Evolutionary conservation across 2,113 vertebrate species (phyloP), one percentile per base, ranked within the genome.

Genomic region (Eurystomus gularis): DNA sequence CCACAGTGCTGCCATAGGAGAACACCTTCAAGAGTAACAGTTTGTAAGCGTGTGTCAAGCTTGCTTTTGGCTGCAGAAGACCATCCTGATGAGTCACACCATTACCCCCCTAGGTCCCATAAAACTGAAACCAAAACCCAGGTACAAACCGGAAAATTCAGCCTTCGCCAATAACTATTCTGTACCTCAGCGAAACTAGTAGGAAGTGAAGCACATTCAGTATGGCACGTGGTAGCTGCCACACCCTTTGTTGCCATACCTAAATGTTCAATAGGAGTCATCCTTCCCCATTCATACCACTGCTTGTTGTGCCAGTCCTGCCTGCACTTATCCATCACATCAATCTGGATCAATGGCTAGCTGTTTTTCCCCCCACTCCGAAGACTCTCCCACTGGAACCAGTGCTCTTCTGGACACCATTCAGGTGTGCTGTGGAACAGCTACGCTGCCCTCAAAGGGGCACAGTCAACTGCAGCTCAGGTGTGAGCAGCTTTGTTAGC

Each of bases 241-340:
- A 0, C n/a, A n/a, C 2, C 29, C 55, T 70, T 25, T 9, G 4
- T 33, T 39, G 57, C 24, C 1, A 0, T 12, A 44, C 12, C 29
- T 46, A n/a, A 20, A 40, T 9, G 3, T 18, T 58, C 16, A 25
- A 8, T 6, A 44, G 21, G 2, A 1, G 25, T 7, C 51, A 11
- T 9, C 64, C 28, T 35, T 44, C 19, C 57, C 33, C 51, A 10
- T 1, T 8, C 37, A 19, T 6, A 4, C 28, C 3, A 19, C 51
- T 66, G 42, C 51, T n/a, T 19, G 13, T 44, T 25, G 28, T 1
- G 1, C 13, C n/a, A n/a, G 28, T 39, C 24, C 49, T 39, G 24
- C 55, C 19, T 25, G 11, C 16, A 23, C 17, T 58, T 23, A 26
- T 1, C 49, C 28, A 11, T 9, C 29, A 24, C 20, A 14, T 11